A percentile compares a stretch with the other conserved stretches of the same genome.
phyloP scores from a whole-genome alignment of 1,140 invertebrate species.

The Saccostrea cuccullata region DNA sequence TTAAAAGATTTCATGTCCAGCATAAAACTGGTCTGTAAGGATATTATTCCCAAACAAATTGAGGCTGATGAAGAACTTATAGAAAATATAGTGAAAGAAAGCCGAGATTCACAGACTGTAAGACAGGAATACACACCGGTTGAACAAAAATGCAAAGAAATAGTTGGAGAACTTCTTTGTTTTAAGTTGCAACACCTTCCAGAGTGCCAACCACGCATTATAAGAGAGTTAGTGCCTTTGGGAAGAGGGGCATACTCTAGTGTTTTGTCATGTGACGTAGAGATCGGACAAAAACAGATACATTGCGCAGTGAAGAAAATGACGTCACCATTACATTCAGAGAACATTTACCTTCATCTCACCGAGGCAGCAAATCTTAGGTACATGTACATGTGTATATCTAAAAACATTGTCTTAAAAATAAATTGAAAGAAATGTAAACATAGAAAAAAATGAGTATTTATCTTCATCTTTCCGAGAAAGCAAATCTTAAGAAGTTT shows the following conservation, averaged over 20 bases:
- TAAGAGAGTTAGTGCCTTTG: conserved; percentile 39
- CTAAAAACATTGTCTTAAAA: too few species aligned
- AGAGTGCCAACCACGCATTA: conserved; percentile 38
- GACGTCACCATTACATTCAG: conserved; percentile 33
- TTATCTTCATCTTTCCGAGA: too few species aligned
- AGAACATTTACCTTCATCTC: conserved; percentile 53
- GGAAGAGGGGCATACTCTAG: conserved; percentile 56
- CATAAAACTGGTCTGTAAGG: conserved; percentile 55
- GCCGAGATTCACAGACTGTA: conserved; percentile 50
- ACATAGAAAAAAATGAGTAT: too few species aligned
- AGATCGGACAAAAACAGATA: conserved; percentile 11
- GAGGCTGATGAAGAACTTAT: conserved; percentile 55
- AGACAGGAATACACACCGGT: conserved; percentile 53
- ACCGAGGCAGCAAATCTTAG: conserved; percentile 53
- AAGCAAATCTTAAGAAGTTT: too few species aligned
- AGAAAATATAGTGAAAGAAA: conserved; percentile 55
- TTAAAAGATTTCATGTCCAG: conserved; percentile 50
- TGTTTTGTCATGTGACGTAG: conserved; percentile 46
- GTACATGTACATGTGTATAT: not conserved
- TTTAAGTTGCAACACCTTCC: conserved; percentile 54
- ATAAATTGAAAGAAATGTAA: too few species aligned
- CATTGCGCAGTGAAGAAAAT: conserved; percentile 56
- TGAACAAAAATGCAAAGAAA: conserved; percentile 42
- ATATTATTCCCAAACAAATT: conserved; percentile 60
- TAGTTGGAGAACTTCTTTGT: conserved; percentile 50